Evolutionary conservation across 2,113 vertebrate genomes (phyloP), one percentile per base, ranked within the genome.

Genomic region (Neolamprologus hecqui): DNA sequence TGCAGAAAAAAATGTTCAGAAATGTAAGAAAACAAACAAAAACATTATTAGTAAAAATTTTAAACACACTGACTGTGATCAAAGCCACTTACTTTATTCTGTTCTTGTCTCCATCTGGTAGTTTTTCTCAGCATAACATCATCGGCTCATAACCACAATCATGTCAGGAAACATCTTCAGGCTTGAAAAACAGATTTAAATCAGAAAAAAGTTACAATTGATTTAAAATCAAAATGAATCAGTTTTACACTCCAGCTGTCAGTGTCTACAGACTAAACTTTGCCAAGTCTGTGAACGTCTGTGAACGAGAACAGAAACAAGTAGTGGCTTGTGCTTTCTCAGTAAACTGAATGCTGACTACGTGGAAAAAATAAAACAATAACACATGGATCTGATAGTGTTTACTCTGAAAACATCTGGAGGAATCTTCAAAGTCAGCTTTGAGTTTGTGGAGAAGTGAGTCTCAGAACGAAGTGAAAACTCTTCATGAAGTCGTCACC

Each of bases 41-140:
- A 54, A 12, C n/a, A 54, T 54, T 54, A 11, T 11, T 0, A 21
- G 3, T n/a, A 6, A 54, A 54, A 0, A n/a, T 0, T 0, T 1
- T 23, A 54, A 23, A 6, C 9, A 4, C 9, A 1, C 10, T 54
- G 0, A 6, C n/a, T 54, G 51, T 12, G 51, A 54, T 54, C 51
- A 11, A 54, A 54, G 0, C 51, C 10, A 6, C n/a, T 54, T 6
- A 54, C 51, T 54, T 54, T 2, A 54, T 54, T 4, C 10, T 54
- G 51, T 0, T 54, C 51, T 21, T 21, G n/a, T 54, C n/a, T 54
- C 0, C 51, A 21, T 21, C 51, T 54, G n/a, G n/a, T 0, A 54
- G n/a, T 54, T 6, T 12, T 54, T 54, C 1, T 54, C 51, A 54
- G 3, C n/a, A 54, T 21, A 54, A 54, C n/a, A 1, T 53, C 9